Conservation (phyloP, 2,888 invertebrate genomes). For the Glaucopsyche alexis region DNA sequence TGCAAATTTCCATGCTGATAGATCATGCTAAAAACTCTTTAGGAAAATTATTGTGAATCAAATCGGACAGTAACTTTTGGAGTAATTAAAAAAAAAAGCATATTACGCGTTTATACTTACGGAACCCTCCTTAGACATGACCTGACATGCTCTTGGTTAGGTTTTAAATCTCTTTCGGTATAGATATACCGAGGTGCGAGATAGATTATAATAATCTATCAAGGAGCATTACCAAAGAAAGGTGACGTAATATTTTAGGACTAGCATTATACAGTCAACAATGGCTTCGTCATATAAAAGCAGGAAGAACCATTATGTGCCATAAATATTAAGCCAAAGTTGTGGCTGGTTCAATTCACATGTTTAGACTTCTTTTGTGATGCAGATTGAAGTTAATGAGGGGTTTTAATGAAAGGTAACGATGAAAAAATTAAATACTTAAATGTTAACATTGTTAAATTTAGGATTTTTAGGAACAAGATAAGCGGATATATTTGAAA, state of each 20-base stretch:
- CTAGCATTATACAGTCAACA: constrained; percentile 13
- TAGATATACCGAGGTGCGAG: no score
- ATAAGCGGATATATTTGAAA: no score
- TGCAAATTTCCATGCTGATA: no score
- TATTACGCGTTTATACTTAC: no score
- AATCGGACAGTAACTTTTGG: no score
- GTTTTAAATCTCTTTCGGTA: no score
- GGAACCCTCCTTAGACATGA: no score
- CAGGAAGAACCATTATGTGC: constrained; percentile 23
- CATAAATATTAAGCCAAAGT: constrained; percentile 7
- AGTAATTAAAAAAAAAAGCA: no score
- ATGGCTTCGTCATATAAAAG: constrained; percentile 19
- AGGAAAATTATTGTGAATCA: no score
- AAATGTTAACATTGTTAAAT: neutral
- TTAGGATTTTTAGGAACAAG: no score
- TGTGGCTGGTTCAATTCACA: constrained; percentile 10
- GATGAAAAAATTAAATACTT: neutral
- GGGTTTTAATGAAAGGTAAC: neutral
- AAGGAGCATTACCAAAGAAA: neutral
- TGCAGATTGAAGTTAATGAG: neutral
- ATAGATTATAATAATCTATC: neutral
- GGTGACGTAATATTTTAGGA: constrained; percentile 16
- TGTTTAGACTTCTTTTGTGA: neutral
- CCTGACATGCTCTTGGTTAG: no score
- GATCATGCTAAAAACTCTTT: no score